These are phyloP conservation scores for Callithrix jacchus DNA, from an alignment of 2,113 vertebrate species.

Conservation along the genomic window DNA sequence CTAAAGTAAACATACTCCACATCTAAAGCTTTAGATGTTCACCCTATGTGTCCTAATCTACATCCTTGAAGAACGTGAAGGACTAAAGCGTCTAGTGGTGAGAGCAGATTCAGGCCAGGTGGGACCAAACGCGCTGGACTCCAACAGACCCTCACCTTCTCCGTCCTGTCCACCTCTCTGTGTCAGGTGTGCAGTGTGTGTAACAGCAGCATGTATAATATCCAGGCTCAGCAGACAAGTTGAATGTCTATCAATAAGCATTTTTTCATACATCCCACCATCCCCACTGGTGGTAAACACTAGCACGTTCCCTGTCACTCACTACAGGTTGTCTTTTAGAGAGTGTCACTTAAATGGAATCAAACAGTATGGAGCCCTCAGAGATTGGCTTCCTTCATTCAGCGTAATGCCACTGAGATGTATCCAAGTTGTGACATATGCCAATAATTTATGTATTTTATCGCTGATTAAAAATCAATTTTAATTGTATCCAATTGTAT, in stretches of 20 bases:
- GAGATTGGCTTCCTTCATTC: not conserved
- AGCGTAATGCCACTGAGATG: not conserved
- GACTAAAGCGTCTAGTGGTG: too few relatives aligned
- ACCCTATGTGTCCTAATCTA: not conserved
- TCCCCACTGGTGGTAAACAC: not conserved
- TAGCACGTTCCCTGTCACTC: not conserved
- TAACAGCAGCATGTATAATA: not conserved
- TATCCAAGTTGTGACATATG: not conserved
- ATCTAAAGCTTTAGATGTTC: not conserved
- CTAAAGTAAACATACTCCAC: not conserved
- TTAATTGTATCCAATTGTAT: not conserved
- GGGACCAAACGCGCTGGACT: fast-evolving
- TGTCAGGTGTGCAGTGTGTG: not conserved
- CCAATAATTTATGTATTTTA: not conserved
- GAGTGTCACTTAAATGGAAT: not conserved
- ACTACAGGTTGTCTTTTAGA: not conserved
- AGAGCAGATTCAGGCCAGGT: too few relatives aligned
- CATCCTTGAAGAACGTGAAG: not conserved
- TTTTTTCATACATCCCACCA: not conserved
- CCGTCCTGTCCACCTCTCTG: too few relatives aligned
- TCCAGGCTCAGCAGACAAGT: not conserved
- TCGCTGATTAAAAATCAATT: not conserved
- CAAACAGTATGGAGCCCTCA: not conserved
- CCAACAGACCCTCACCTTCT: too few relatives aligned
- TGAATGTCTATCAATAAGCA: not conserved